phyloP scores from a whole-genome alignment of 1,140 invertebrate genomes.

The Nasonia giraulti region DNA sequence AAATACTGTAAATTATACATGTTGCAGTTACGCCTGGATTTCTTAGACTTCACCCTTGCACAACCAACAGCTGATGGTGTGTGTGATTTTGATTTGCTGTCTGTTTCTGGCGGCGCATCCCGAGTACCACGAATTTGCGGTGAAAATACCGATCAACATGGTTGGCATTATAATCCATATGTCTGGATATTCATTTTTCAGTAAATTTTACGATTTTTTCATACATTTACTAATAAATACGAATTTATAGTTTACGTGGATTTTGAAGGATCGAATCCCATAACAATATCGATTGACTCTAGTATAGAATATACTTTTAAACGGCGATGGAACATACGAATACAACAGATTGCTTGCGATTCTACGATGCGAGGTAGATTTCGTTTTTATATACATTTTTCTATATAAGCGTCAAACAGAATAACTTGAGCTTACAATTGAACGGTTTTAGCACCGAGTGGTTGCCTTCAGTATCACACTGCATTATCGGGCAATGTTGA shows the following conservation, averaged over 20 bases:
- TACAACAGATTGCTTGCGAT: constrained; percentile 84
- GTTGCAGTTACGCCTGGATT: constrained; percentile 84
- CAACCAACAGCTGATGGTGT: constrained; percentile 83
- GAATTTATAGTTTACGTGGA: constrained; percentile 81
- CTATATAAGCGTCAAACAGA: background rate
- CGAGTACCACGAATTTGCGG: constrained; percentile 84
- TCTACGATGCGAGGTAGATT: constrained; percentile 77
- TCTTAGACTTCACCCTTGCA: constrained; percentile 82
- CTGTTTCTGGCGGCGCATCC: constrained; percentile 80
- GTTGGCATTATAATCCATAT: constrained; percentile 63
- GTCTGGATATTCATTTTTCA: background rate
- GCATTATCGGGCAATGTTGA: constrained; percentile 78
- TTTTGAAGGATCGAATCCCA: constrained; percentile 81
- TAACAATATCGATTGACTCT: constrained; percentile 81
- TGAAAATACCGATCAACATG: constrained; percentile 86
- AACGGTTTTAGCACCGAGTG: constrained; percentile 79
- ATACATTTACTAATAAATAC: background rate
- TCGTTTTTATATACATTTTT: constrained; percentile 1
- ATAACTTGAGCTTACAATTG: background rate
- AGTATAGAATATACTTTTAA: constrained; percentile 76
- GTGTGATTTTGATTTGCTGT: constrained; percentile 82
- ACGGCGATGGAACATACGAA: constrained; percentile 85
- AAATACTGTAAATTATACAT: background rate
- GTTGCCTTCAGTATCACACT: constrained; percentile 87
- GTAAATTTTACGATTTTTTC: no score